Conservation (phyloP, 2,113 vertebrate species). For the Platichthys stellatus region DNA sequence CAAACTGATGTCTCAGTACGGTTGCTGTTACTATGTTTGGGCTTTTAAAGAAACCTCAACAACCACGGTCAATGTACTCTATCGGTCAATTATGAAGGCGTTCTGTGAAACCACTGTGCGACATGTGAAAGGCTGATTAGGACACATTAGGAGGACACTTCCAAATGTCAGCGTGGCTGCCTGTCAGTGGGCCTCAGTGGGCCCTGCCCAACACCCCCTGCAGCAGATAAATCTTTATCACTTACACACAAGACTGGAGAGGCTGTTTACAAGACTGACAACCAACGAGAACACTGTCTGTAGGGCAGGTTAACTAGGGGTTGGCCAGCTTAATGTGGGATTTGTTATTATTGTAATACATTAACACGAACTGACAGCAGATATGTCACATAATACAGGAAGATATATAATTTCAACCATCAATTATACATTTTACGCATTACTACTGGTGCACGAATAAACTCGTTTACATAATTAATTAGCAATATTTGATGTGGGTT, state of each 20-base stretch:
- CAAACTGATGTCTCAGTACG: not conserved
- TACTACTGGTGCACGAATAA: no score
- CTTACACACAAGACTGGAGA: conserved; percentile 63
- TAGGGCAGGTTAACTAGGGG: not conserved
- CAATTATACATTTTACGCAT: no score
- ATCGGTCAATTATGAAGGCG: not conserved
- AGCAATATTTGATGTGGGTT: not conserved
- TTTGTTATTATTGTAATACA: conserved; percentile 13
- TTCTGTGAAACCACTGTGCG: not conserved
- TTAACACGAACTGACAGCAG: not conserved
- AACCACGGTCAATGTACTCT: not conserved
- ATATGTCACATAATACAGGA: not conserved
- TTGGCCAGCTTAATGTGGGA: no score
- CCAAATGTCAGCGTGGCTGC: conserved; percentile 28
- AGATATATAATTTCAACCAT: no score
- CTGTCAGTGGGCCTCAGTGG: conserved; percentile 65
- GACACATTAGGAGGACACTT: conserved; percentile 21
- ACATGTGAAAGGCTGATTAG: conserved; percentile 6
- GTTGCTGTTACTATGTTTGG: not conserved
- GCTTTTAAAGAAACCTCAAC: not conserved
- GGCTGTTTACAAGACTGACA: conserved; percentile 72
- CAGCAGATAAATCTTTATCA: conserved; percentile 85
- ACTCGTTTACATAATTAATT: no score
- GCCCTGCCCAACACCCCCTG: conserved; percentile 62
- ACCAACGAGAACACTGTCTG: conserved; percentile 35